Base-by-base conservation (phyloP, 2,113 vertebrate genomes). In the Nansenia antarctica region DNA sequence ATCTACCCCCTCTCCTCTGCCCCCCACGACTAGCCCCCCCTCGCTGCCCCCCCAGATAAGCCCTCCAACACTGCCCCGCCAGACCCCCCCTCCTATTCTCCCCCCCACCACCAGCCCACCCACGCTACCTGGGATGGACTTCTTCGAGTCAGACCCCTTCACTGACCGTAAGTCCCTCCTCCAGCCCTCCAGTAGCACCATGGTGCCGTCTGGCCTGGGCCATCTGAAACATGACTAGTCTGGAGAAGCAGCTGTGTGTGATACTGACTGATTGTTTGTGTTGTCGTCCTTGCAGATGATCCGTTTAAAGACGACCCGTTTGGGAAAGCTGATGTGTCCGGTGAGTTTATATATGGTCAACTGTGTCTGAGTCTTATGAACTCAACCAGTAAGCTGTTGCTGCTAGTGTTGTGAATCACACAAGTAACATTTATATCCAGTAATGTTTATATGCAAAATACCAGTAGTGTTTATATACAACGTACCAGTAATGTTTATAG, bases 251-350 rank as follows among this genome's bases (percentile, higher is more conserved):
- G 14, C 26, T 55, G 26, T 45, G 14, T 9, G 24, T 55, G 29
- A 20, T 49, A 12, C 12, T 42, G 39, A 14, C 22, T 34, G 47
- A 18, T 20, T 32, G n/a, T 15, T 35, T 53, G 68, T 59, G 55
- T 63, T 76, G 27, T 67, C 78, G 89, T 67, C 34, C 69, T 62
- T 82, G 59, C 67, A 98, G 97, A 88, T 72, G 96, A 98, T 89
- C 96, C 96, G 68, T 99, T 99, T 84, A 98, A 95, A 80, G 95
- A 99, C 81, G 98, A 99, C 85, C 96, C 93, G 37, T 99, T 99
- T 92, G 94, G 95, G 67, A 98, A 98, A 92, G 92, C 94, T 62
- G 88, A 91, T 34, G 77, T 82, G 73, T 78, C 87, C 60, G 96
- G 98, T 98, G 62, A 91, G 87, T 76, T 53, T 5, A 37, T 55